Base-by-base conservation (phyloP, 2,888 invertebrate genomes). In the Lycaena phlaeas region DNA sequence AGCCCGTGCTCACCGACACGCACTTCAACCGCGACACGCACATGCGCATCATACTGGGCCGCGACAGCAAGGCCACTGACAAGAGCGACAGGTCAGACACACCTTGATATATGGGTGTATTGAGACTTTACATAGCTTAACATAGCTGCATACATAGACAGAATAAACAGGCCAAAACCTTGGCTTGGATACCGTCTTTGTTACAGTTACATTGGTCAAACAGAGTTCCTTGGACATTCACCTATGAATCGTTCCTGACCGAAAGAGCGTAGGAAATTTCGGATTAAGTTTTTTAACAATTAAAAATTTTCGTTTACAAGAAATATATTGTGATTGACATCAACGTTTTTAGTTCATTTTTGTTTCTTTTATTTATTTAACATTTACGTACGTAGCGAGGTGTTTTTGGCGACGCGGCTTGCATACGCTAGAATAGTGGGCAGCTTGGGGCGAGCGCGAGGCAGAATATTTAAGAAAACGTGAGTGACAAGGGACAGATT, bases 21-120 rank as follows among this genome's bases (percentile, higher is more conserved):
- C 94, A 94, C 65, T 94, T 94, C 79, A 92, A 92, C 40, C 85
- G 95, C n/a, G 95, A 95, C 65, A 94, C 95, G 0, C 95, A 95
- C 60, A 95, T 95, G 95, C 86, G 94, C 49, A 95, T 95, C 51
- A 95, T 95, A 54, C 74, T 95, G 49, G 93, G 93, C 0, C 87
- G 88, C 22, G 79, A 81, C 36, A 65, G 54, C 53, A 76, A 75
- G 14, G 70, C 10, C 11, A 18, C 17, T 3, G 34, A 34, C 11
- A 34, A 34, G 10, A 54, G 44, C 1, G 81, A 82, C 6, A 73
- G 76, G 81, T 79, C 18, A 53, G 56, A 25, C 11, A 6, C 5
- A 18, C 18, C 5, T 4, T n/a, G n/a, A n/a, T n/a, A n/a, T n/a
- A n/a, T n/a, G n/a, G n/a, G n/a, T n/a, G n/a, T n/a, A n/a, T n/a